Base-by-base conservation (phyloP, 2,797 vertebrate species). In the Epinephelus malabaricus region DNA sequence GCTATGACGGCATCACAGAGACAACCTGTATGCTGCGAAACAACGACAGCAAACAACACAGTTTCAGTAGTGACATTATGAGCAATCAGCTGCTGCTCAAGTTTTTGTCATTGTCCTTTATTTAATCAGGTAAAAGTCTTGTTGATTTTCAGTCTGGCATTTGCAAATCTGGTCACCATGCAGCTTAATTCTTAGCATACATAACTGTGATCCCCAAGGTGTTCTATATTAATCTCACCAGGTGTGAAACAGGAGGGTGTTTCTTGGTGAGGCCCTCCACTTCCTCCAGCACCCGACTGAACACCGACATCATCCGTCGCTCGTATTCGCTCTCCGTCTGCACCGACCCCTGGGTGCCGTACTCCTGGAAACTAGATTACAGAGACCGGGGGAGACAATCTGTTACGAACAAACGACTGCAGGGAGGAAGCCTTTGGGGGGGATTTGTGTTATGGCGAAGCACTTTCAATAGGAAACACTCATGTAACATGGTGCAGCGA, bases 1-100 rank as follows among this genome's bases (percentile, higher is more conserved):
- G 97, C 96, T 83, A 99, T 98, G 88, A 98, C 97, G 50, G 98
- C 97, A n/a, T 96, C 96, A 91, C 98, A 98, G 40, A 99, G 96
- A 88, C 98, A 99, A 25, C 96, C 95, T 53, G 98, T 99, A 67
- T 99, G 98, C 98, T 99, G 91, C 18, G 90, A 86, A 73, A 86
- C 40, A 88, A 77, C 0, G 62, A 82, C 14, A 47, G 4, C 11
- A 71, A 40, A 59, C 6, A 54, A 18, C 8, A 46, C 2, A 43
- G 49, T 78, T 21, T 71, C 11, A 43, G 56, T 6, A 45, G 4
- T 53, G 7, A 76, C 6, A 30, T 17, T 23, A 55, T 6, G 8
- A 30, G 5, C 3, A 18, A 53, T 40, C 46, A 51, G 1, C 18
- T 55, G 46, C 18, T 14, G 25, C 27, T 54, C 11, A 25, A 3